Evolutionary conservation across 2,888 invertebrate species (phyloP), one percentile per base, ranked within the genome.

Genomic region (Calliscelio sp.): DNA sequence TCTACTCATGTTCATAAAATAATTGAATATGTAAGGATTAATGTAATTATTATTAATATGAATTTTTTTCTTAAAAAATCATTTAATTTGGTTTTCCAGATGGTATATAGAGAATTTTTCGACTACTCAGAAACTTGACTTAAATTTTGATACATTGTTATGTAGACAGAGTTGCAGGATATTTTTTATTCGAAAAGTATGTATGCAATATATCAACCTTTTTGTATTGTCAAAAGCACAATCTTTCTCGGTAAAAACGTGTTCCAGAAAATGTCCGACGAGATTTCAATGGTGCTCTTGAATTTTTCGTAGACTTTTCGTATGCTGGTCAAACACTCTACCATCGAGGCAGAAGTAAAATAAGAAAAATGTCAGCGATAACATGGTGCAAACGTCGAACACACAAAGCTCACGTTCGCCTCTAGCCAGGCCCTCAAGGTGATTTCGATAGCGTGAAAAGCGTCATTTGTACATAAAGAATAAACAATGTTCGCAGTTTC

Each of bases 351-450:
- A 71, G 53, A 78, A 78, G 73, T 73, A 49, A 78, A 83, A 78
- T 83, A 83, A 77, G 73, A 82, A 83, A 83, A 83, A 83, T 77
- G 77, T 83, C 78, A 83, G 73, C 82, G 82, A 83, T 83, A 83
- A 83, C 78, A 61, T 20, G 78, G 66, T 38, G 63, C 82, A 73
- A 68, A 66, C 73, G 82, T 78, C 82, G 71, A 82, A 73, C 82
- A 71, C 82, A 82, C 71, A 82, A 82, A 82, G 71, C 71, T 78
- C 82, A 77, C 77, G 82, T 78, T 75, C 63, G 57, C 77, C 59
- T 32, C 38, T 18, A 65, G 73, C 53, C 38, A 78, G 41, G 49
- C 71, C 71, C 77, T 82, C 59, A 38, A 77, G 82, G 71, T 77
- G 82, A 82, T 82, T 77, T 77, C 68, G 61, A 83, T 83, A 73